phyloP scores from a whole-genome alignment of 1,140 invertebrate species.

The Thaumetopoea pityocampa region DNA sequence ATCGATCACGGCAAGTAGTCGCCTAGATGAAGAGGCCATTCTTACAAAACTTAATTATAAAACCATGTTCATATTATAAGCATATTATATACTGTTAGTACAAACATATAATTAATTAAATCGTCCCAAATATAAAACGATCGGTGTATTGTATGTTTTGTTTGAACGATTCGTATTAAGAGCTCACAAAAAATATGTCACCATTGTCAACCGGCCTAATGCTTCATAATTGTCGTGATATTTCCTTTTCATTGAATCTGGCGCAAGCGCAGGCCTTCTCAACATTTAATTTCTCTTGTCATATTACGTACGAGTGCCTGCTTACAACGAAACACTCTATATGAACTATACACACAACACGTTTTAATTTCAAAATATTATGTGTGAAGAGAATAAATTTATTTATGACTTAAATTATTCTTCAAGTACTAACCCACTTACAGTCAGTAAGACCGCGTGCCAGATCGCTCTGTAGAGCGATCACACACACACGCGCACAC shows the following conservation, averaged over 20 bases:
- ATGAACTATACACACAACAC: slow-evolving; percentile 15
- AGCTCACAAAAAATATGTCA: slow-evolving; percentile 45
- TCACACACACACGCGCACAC: no score
- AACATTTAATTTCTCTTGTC: slow-evolving; percentile 49
- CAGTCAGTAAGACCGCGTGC: no score
- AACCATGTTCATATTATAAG: slow-evolving; percentile 11
- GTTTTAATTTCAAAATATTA: no score
- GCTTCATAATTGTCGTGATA: slow-evolving; percentile 55
- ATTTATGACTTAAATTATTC: no score
- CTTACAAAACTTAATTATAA: slow-evolving; percentile 8
- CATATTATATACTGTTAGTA: slow-evolving; percentile 11
- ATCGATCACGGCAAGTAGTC: no score
- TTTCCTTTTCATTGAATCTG: slow-evolving; percentile 54
- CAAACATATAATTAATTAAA: slow-evolving; percentile 35
- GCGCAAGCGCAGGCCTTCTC: slow-evolving; percentile 33
- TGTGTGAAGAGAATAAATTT: no score
- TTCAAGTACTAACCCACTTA: no score
- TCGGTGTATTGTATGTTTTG: slow-evolving; percentile 21
- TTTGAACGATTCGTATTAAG: slow-evolving; percentile 28
- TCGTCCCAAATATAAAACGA: slow-evolving; percentile 17
- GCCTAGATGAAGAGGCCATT: no score
- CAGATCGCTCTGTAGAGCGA: no score
- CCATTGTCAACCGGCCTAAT: slow-evolving; percentile 43
- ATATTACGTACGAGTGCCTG: slow-evolving; percentile 32
- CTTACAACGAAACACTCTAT: slow-evolving; percentile 28